phyloP scores from a whole-genome alignment of 2,797 vertebrate genomes.

The Anguilla obscura region DNA sequence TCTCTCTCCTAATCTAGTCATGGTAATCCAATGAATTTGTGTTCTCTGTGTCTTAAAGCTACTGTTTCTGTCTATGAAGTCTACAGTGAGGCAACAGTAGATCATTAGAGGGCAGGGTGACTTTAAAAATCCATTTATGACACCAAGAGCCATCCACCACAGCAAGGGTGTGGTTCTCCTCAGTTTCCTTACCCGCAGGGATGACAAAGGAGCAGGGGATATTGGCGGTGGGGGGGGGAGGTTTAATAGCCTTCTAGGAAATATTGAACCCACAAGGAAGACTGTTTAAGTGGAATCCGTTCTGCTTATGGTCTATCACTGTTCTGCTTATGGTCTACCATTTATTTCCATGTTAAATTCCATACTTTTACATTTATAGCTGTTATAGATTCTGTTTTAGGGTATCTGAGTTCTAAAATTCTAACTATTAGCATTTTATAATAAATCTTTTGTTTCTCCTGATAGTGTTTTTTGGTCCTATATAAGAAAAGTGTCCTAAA shows the following conservation, averaged over 20 bases:
- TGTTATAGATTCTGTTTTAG: conserved; percentile 22
- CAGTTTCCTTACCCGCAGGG: conserved; percentile 29
- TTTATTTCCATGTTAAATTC: not conserved
- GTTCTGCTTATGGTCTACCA: too few relatives aligned
- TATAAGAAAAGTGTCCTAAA: not conserved
- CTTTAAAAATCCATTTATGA: conserved; percentile 58
- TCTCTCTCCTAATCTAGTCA: conserved; percentile 5
- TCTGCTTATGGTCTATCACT: not conserved
- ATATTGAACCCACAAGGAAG: not conserved
- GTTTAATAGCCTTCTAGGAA: not conserved
- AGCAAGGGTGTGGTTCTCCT: conserved; percentile 29
- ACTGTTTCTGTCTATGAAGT: conserved; percentile 51
- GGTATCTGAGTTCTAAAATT: not conserved
- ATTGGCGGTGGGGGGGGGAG: not conserved
- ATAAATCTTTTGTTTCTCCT: not conserved
- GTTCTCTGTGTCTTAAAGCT: conserved; percentile 19
- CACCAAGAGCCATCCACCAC: conserved; percentile 52
- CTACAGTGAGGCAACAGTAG: conserved; percentile 59
- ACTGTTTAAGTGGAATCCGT: not conserved
- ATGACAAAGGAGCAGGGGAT: conserved; percentile 28
- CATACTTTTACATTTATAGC: conserved; percentile 30
- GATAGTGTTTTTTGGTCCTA: not conserved
- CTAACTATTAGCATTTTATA: not conserved
- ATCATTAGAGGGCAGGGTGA: conserved; percentile 54
- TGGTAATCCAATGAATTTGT: not conserved